These are phyloP conservation scores for Melanotus villosus DNA, from an alignment of 2,888 invertebrate genomes.

Conservation along the genomic window DNA sequence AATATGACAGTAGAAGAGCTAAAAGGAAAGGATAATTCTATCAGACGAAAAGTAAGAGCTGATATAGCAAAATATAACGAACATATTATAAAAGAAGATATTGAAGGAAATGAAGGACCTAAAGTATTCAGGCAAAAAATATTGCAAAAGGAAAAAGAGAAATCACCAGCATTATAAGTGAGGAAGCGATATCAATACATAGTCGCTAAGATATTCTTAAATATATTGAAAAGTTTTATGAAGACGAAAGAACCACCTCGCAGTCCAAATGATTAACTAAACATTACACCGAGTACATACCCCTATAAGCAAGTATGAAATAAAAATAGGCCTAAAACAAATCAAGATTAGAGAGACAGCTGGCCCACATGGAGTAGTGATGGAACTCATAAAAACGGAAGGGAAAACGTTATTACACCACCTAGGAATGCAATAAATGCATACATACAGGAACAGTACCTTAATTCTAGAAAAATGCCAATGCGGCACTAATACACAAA, in stretches of 20 bases:
- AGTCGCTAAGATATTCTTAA: too few species aligned
- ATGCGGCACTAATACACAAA: too few species aligned
- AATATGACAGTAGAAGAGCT: not conserved
- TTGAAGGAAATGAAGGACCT: not conserved
- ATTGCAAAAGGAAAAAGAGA: not conserved
- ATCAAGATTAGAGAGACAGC: not conserved
- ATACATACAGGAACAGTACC: too few species aligned
- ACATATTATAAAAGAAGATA: not conserved
- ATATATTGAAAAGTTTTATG: not conserved
- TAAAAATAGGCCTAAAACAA: not conserved
- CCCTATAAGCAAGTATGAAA: not conserved
- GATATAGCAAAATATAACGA: not conserved
- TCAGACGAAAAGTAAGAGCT: not conserved
- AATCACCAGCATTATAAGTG: not conserved
- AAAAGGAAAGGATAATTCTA: too few species aligned
- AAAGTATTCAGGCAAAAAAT: not conserved
- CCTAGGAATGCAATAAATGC: not conserved
- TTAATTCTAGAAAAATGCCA: too few species aligned
- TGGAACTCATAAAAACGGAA: not conserved
- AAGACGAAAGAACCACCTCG: not conserved
- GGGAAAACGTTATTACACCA: constrained; percentile 1
- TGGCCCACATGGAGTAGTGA: not conserved
- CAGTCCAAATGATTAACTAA: constrained; percentile 2
- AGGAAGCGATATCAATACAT: not conserved
- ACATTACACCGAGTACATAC: not conserved